These are phyloP conservation scores for Rotaria sp. DNA, from an alignment of 2,888 invertebrate species.

Conservation along the genomic window DNA sequence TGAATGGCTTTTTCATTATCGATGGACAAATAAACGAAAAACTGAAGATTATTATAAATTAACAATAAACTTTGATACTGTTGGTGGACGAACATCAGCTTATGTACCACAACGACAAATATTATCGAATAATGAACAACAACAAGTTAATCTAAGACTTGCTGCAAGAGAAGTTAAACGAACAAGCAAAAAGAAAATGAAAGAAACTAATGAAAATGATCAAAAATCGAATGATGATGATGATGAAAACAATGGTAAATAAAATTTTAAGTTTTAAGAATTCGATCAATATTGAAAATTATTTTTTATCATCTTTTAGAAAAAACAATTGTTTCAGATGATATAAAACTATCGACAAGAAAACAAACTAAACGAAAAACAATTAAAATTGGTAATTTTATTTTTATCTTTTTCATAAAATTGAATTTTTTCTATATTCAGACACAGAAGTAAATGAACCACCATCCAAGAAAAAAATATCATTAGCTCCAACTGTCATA, in stretches of 20 bases:
- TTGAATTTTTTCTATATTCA: background rate
- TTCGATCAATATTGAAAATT: too few relatives aligned
- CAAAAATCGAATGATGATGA: background rate
- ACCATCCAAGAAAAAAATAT: background rate
- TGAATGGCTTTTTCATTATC: slow-evolving; percentile 27
- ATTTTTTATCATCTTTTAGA: background rate
- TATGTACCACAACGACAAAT: background rate
- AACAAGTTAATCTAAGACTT: background rate
- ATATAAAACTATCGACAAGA: background rate
- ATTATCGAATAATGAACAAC: background rate
- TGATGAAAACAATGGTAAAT: background rate
- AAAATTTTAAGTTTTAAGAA: background rate
- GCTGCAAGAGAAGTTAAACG: background rate
- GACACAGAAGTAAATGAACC: background rate
- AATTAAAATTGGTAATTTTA: background rate
- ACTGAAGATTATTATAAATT: background rate
- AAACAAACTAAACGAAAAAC: background rate
- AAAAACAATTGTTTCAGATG: background rate
- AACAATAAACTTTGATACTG: background rate
- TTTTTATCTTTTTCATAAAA: background rate
- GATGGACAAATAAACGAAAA: slow-evolving; percentile 10
- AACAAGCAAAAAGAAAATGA: background rate
- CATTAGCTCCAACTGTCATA: background rate
- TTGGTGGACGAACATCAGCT: slow-evolving; percentile 24
- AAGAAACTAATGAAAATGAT: background rate